These are phyloP conservation scores for Vidua chalybeata DNA, from an alignment of 2,113 vertebrate species.

Conservation along the genomic window DNA sequence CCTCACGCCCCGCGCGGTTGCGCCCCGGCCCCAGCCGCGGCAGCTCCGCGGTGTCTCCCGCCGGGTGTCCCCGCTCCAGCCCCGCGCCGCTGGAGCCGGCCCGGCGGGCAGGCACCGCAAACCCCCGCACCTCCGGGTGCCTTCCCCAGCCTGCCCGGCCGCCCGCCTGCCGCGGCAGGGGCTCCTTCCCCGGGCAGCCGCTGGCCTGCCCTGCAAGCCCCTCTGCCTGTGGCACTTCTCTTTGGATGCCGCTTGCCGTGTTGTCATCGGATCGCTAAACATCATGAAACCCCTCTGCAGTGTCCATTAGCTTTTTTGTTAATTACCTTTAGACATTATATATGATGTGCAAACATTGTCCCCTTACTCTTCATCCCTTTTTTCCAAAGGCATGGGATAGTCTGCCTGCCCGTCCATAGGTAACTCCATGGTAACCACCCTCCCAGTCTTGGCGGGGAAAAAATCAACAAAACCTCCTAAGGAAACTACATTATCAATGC, in stretches of 20 bases:
- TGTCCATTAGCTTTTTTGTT: background rate
- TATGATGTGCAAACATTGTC: background rate
- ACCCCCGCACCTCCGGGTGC: background rate
- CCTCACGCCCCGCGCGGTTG: background rate
- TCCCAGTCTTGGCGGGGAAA: background rate
- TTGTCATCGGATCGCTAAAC: background rate
- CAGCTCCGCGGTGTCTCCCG: background rate
- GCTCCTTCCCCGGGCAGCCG: background rate
- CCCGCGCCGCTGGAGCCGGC: background rate
- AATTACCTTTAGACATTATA: background rate
- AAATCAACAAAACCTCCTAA: conserved; percentile 8
- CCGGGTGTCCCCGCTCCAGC: background rate
- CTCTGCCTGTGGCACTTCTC: background rate
- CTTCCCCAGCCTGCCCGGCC: background rate
- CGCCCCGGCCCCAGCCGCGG: background rate
- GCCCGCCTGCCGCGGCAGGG: background rate
- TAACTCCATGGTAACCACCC: conserved; percentile 59
- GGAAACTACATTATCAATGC: background rate
- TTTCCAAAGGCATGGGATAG: background rate
- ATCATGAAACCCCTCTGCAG: background rate
- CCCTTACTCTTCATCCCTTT: background rate
- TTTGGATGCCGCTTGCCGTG: background rate
- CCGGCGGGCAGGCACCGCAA: background rate
- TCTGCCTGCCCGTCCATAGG: background rate
- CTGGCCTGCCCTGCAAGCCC: background rate